Evolutionary conservation across 2,113 vertebrate genomes (phyloP).

Genomic region (Centropristis striata): DNA sequence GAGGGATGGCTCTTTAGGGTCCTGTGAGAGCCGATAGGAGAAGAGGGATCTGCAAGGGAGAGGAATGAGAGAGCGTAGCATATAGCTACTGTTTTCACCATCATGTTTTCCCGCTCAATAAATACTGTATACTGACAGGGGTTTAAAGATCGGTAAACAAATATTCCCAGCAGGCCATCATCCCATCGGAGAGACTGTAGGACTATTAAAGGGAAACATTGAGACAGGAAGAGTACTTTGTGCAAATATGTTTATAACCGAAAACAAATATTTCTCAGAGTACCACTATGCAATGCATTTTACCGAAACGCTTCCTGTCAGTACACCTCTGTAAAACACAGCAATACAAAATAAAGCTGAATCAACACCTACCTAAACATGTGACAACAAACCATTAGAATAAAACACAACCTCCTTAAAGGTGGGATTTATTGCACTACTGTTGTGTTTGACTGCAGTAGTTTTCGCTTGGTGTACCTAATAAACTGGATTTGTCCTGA

Average conservation of each 20-base stretch:
- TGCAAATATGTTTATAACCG: not conserved
- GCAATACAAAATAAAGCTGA: no score
- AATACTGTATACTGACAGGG: not conserved
- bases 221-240: not conserved
- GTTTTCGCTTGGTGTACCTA: not conserved
- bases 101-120: constrained; percentile 47
- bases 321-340: not conserved
- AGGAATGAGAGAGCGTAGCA: constrained; percentile 31
- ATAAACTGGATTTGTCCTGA: not conserved
- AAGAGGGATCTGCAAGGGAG: constrained; percentile 49
- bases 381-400: not conserved
- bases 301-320: not conserved
- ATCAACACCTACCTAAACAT: no score
- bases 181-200: not conserved
- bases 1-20: constrained; percentile 59
- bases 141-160: constrained; percentile 20
- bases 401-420: not conserved
- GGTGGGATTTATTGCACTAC: not conserved
- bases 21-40: constrained; percentile 60
- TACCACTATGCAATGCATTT: not conserved
- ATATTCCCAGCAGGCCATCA: constrained; percentile 3
- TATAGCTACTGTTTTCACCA: constrained; percentile 44
- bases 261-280: not conserved
- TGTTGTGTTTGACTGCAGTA: not conserved
- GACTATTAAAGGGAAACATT: not conserved